Base-by-base conservation (phyloP, 2,113 vertebrate genomes). In the Ammodytes marinus region DNA sequence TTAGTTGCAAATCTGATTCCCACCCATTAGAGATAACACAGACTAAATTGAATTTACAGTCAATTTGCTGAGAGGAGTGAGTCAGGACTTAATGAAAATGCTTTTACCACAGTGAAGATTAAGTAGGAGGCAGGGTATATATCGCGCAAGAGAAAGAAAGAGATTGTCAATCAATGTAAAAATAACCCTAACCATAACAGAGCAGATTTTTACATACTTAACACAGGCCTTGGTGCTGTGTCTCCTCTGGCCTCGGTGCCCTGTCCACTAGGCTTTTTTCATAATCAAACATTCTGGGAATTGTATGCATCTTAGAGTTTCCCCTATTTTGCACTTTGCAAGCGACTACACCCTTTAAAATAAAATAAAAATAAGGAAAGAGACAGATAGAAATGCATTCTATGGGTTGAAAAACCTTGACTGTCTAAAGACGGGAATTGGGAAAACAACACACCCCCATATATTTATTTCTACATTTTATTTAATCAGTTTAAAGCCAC, bases 71-170 rank as follows among this genome's bases (percentile, higher is more conserved):
- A 8, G 53, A 87, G 63, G 71, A 84, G 73, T 87, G 83, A 88
- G 77, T 90, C 87, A 88, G 70, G 71, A 74, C 82, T 87, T 79
- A 86, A 84, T 89, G 67, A 86, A 85, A 85, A 90, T 67, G 79
- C 85, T 88, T 92, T 90, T 77, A 87, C 74, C 74, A 52, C 52
- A 68, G 66, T 42, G 14, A 8, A 77, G 87, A 88, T 89, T 86
- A 86, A 63, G 79, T 19, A 76, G 39, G 15, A 79, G 58, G 50
- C 46, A 13, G 45, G 47, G 45, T 47, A 39, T 60, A 68, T 59
- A 45, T 42, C 27, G 27, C 1, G 27, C 1, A 27, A 71, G 55
- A 69, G 64, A 53, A 60, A 3, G 63, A 63, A 46, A 66, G 82
- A 59, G 49, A 60, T 39, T 72, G 71, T 77, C 71, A 74, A 53